These are phyloP conservation scores for Drosophila sproati DNA, from an alignment of 1,140 invertebrate species.

Conservation along the genomic window DNA sequence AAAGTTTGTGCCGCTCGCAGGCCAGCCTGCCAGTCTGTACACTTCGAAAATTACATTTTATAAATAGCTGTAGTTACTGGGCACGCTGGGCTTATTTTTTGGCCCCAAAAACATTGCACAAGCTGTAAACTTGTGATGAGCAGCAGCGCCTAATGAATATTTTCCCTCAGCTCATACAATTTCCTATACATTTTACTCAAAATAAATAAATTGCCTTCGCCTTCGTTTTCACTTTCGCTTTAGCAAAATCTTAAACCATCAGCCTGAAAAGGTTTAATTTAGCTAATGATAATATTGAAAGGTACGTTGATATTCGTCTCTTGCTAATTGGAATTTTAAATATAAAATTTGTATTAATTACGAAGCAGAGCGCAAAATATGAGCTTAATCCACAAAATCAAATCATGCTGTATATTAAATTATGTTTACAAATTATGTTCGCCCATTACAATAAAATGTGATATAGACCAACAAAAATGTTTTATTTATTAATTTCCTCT, in stretches of 20 bases:
- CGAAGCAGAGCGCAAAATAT: neutral
- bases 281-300: conserved; percentile 1
- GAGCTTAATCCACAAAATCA: no score
- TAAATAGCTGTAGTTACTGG: conserved; percentile 69
- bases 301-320: neutral
- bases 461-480: no score
- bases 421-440: no score
- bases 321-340: neutral
- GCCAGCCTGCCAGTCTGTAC: conserved; percentile 5
- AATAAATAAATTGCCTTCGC: conserved; percentile 58
- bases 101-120: conserved; percentile 41
- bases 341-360: neutral
- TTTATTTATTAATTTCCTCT: no score
- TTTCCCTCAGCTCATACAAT: conserved; percentile 46
- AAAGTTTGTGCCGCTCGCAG: conserved; percentile 49
- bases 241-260: neutral
- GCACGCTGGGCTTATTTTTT: conserved; percentile 45
- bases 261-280: conserved; percentile 27
- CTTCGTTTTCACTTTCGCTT: neutral
- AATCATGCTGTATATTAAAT: no score
- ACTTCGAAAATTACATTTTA: conserved; percentile 68
- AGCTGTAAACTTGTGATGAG: conserved; percentile 76
- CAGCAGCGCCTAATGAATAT: conserved; percentile 65
- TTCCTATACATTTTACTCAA: conserved; percentile 58
- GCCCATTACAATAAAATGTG: no score